A percentile compares a stretch with the other conserved stretches of the same genome.
Conservation (phyloP, 2,113 vertebrate genomes). For the Campylomormyrus tamandua region DNA sequence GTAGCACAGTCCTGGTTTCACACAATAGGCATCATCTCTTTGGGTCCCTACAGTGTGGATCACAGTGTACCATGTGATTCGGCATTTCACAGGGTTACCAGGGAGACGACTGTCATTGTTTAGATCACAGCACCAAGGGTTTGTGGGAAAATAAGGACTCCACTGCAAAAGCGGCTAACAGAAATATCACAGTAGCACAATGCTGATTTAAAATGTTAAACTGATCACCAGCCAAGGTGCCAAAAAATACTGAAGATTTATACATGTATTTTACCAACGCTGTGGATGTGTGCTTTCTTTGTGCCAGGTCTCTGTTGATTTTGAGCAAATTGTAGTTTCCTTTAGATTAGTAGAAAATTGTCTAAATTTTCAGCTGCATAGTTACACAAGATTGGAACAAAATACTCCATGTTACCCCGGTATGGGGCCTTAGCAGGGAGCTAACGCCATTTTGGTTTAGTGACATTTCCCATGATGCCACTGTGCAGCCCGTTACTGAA, state of each 20-base stretch:
- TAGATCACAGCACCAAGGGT: not conserved
- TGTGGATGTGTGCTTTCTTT: not conserved
- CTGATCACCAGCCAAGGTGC: not conserved
- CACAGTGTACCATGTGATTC: not conserved
- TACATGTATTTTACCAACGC: not conserved
- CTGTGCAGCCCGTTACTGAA: not conserved
- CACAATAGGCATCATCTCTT: not conserved
- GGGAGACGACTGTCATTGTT: not conserved
- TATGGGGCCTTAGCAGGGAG: not conserved
- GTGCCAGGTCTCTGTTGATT: not conserved
- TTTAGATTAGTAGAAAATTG: not conserved
- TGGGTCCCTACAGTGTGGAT: not conserved
- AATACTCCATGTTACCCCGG: not conserved
- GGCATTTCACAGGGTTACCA: not conserved
- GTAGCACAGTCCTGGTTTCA: not conserved
- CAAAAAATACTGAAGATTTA: not conserved
- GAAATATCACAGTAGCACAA: not conserved
- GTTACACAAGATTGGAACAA: not conserved
- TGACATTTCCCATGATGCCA: not conserved
- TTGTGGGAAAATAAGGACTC: not conserved
- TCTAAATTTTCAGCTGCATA: not conserved
- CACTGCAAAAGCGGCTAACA: not conserved
- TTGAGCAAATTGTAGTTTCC: not conserved
- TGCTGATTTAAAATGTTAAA: not conserved
- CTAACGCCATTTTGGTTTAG: not conserved